Percentiles rank a stretch among this genome's conserved stretches.
phyloP scores from a whole-genome alignment of 1,140 invertebrate genomes.

The Heliconius himera region DNA sequence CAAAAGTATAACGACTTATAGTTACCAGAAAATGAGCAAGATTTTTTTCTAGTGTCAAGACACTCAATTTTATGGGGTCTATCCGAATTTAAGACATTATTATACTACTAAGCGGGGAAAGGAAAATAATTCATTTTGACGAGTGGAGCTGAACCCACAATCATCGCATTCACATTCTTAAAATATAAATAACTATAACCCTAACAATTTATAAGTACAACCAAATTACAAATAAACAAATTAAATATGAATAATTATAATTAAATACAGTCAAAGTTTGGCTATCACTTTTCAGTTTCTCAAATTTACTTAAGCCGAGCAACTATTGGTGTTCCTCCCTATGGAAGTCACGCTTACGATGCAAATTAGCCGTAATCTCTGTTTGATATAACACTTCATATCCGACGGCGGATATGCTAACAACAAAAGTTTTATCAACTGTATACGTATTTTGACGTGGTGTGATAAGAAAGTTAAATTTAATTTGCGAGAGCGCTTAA shows the following conservation, averaged over 20 bases:
- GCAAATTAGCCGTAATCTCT: slow-evolving; percentile 13
- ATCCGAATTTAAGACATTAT: no score
- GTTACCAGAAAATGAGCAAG: no score
- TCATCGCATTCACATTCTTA: no score
- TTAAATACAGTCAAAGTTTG: neutral
- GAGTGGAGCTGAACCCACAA: no score
- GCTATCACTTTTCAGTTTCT: neutral
- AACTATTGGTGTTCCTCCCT: neutral
- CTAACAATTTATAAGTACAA: no score
- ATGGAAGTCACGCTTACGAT: neutral
- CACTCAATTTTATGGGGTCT: no score
- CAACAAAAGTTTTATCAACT: neutral
- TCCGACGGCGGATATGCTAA: neutral
- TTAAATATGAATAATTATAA: neutral
- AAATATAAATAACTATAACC: no score
- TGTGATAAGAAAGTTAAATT: neutral
- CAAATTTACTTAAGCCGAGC: neutral
- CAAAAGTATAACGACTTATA: no score
- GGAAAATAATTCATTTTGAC: no score
- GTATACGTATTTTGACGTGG: neutral
- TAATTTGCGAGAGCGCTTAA: neutral
- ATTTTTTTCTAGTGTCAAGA: no score
- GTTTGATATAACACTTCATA: neutral
- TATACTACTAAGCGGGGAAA: no score
- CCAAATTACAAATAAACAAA: neutral